Percentiles rank a stretch among this genome's conserved stretches.
phyloP scores from a whole-genome alignment of 1,140 invertebrate genomes.

The Littorina saxatilis region DNA sequence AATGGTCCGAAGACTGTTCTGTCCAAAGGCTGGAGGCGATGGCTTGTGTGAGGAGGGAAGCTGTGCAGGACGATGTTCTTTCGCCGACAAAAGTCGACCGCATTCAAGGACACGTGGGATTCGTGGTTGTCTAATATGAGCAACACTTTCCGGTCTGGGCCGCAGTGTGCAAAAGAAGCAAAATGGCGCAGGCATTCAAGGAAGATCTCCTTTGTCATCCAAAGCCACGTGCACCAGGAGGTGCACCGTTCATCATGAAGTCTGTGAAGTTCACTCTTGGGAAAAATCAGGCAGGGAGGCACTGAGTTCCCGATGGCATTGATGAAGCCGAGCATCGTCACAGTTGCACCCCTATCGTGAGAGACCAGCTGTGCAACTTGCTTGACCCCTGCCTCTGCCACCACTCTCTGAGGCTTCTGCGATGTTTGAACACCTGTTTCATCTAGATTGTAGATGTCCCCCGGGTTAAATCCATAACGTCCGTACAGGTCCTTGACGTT shows the following conservation, averaged over 20 bases:
- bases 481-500: neutral
- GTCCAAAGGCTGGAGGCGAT: neutral
- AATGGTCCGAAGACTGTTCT: neutral
- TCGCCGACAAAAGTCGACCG: neutral
- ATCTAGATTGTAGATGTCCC: neutral
- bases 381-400: no score
- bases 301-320: neutral
- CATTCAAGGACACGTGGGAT: no score
- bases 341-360: neutral
- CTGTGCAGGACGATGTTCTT: neutral
- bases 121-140: neutral
- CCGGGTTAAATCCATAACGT: neutral
- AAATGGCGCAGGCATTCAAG: neutral
- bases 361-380: neutral
- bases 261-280: neutral
- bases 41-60: neutral
- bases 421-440: neutral
- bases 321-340: neutral
- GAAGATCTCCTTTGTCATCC: neutral
- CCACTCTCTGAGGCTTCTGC: neutral
- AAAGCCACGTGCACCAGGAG: neutral
- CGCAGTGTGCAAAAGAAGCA: neutral
- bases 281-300: neutral
- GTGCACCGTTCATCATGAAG: neutral
- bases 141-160: neutral